Conservation (phyloP, 2,888 invertebrate genomes). For the Drosophila merina region DNA sequence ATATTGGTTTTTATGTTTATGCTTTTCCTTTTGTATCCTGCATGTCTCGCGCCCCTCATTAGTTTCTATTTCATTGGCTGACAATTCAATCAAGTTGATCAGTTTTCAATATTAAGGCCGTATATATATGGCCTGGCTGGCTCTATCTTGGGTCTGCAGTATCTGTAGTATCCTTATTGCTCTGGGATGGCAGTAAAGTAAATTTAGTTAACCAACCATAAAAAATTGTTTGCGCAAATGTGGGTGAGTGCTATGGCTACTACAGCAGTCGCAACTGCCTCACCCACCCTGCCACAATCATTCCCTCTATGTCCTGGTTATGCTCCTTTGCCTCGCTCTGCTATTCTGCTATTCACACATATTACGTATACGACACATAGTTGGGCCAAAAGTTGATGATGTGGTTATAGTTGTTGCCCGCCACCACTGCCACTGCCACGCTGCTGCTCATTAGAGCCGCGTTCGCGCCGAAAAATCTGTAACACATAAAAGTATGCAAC, state of each 20-base stretch:
- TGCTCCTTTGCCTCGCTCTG: not conserved
- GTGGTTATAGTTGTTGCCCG: conserved; percentile 49
- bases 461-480: conserved; percentile 58
- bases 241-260: conserved; percentile 42
- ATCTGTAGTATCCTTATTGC: not conserved
- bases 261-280: not conserved
- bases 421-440: conserved; percentile 8
- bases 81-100: conserved; percentile 50
- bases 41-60: conserved; percentile 36
- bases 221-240: conserved; percentile 47
- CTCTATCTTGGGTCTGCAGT: conserved; percentile 3
- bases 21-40: not conserved
- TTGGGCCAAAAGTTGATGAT: conserved; percentile 62
- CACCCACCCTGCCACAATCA: not conserved
- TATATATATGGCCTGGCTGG: conserved; percentile 17
- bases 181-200: conserved; percentile 42
- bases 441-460: conserved; percentile 67
- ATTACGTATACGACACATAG: conserved; percentile 75
- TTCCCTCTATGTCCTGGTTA: not conserved
- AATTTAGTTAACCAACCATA: conserved; percentile 54
- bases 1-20: conserved; percentile 17
- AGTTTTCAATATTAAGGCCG: conserved; percentile 38
- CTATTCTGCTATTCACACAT: conserved; percentile 20
- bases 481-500: conserved; percentile 65
- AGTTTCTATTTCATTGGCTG: conserved; percentile 50